Base-by-base conservation (phyloP, 2,888 invertebrate genomes). In the Leucoptera coffeella region DNA sequence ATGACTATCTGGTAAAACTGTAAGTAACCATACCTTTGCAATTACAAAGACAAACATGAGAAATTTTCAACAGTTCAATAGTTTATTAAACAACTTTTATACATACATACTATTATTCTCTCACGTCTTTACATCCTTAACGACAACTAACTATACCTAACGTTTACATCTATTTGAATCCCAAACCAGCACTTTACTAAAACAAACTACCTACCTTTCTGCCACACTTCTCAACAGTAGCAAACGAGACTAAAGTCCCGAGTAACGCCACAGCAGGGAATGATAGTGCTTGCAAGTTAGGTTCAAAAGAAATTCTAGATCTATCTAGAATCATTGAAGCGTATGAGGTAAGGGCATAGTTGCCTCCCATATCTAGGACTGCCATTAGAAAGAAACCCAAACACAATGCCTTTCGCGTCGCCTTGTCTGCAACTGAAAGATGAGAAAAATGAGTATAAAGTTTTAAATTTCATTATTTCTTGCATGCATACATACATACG, bases 181-280 rank as follows among this genome's bases (percentile, higher is more conserved):
- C n/a, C n/a, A n/a, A n/a, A n/a, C n/a, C n/a, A n/a, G n/a, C n/a
- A n/a, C n/a, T n/a, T n/a, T n/a, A n/a, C n/a, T n/a, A n/a, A n/a
- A n/a, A n/a, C n/a, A n/a, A n/a, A n/a, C n/a, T n/a, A n/a, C n/a
- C 19, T 9, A 32, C 32, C 29, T 30, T 32, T 23, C 32, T 15
- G 7, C 32, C 32, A 26, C 26, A 27, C 10, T 23, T 32, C 15
- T 32, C 32, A 12, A 32, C 19, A 11, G 25, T 23, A 12, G 17
- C 14, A 9, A 23, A 25, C 2, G 32, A 28, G 3, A 29, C 8
- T 7, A 30, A 4, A 2, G 27, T 22, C 5, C 32, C 32, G 4
- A 30, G 5, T 10, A 30, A 19, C 29, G 25, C 29, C 19, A 32
- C 27, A 22, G 29, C 28, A 7, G 32, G 32, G 7, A 32, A 26